Base-by-base conservation (phyloP, 2,888 invertebrate genomes). In the Cosmorhoe ocellata region DNA sequence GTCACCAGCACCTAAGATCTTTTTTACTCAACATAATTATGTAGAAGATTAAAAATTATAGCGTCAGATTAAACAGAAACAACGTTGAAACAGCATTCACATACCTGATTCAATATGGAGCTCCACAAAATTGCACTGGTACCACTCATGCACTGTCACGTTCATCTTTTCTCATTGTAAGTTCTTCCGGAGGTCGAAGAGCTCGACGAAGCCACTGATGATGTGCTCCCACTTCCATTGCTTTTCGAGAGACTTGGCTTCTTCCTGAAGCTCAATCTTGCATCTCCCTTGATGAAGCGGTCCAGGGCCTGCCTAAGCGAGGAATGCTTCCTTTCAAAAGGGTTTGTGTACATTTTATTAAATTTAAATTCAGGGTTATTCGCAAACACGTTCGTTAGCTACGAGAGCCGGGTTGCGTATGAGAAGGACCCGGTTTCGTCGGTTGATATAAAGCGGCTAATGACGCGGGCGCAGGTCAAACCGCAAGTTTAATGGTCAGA, bases 321-420 rank as follows among this genome's bases (percentile, higher is more conserved):
- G 10, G 93, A 93, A 74, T 94, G 94, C 65, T 93, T 94, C 62
- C 94, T 91, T 62, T 93, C 93, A 73, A 94, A 93, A 45, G 93
- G 93, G 75, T 94, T 94, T 53, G 93, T 93, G 68, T 92, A 93
- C 94, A 93, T 93, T 64, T 80, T 89, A 51, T 27, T 38, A 14
- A 28, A 24, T 57, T 33, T 39, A 22, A 47, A 50, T 47, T 57
- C 44, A 61, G 60, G 43, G 53, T 49, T 54, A 58, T 37, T 47
- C 22, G 18, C 38, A 5, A 55, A 67, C 57, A 69, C 81, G 84
- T 79, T 64, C 63, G 71, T 59, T 66, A 64, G 50, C 64, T 49
- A 27, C 39, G 64, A 79, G 62, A 52, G 64, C 55, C 38, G 56
- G 46, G 42, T 63, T 47, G 61, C 57, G 76, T 65, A 60, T 73